A percentile compares a stretch with the other conserved stretches of the same genome.
Evolutionary conservation across 2,113 vertebrate species (phyloP).

Genomic region (Prochilodus magdalenae): DNA sequence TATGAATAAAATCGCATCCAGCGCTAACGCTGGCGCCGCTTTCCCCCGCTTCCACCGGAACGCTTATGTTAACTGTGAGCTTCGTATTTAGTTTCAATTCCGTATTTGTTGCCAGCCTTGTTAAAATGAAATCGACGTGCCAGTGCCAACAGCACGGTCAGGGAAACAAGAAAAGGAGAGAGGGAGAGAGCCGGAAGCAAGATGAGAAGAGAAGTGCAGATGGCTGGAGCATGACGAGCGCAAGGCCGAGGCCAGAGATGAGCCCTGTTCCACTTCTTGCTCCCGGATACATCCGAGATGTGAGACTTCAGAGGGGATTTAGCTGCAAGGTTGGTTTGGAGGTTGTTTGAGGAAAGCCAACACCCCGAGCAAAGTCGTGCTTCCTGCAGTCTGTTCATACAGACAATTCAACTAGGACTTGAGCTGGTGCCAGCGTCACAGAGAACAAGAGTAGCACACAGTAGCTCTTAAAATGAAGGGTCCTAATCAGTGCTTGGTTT

Average conservation of each 20-base stretch:
- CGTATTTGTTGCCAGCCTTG: constrained; percentile 16
- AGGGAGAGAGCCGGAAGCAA: neutral
- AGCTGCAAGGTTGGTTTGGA: constrained; percentile 25
- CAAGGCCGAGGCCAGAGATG: constrained; percentile 12
- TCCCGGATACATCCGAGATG: constrained; percentile 32
- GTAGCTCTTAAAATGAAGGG: neutral
- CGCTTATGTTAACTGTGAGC: neutral
- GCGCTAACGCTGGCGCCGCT: no score
- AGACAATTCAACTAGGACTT: neutral
- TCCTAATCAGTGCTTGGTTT: neutral
- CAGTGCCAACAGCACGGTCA: neutral
- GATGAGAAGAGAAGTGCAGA: constrained; percentile 41
- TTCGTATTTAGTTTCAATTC: constrained; percentile 2
- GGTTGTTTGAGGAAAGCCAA: constrained; percentile 27
- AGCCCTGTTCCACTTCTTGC: constrained; percentile 40
- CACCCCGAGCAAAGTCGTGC: neutral
- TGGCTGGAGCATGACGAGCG: constrained; percentile 42
- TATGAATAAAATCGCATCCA: no score
- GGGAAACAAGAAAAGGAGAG: neutral
- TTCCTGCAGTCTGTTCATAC: constrained; percentile 19
- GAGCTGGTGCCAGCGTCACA: neutral
- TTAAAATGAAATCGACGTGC: neutral
- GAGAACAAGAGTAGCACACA: neutral
- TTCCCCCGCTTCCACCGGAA: neutral
- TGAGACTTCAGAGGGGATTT: constrained; percentile 32